Conservation (phyloP, 2,888 invertebrate species). For the Platerodrilus igneus region DNA sequence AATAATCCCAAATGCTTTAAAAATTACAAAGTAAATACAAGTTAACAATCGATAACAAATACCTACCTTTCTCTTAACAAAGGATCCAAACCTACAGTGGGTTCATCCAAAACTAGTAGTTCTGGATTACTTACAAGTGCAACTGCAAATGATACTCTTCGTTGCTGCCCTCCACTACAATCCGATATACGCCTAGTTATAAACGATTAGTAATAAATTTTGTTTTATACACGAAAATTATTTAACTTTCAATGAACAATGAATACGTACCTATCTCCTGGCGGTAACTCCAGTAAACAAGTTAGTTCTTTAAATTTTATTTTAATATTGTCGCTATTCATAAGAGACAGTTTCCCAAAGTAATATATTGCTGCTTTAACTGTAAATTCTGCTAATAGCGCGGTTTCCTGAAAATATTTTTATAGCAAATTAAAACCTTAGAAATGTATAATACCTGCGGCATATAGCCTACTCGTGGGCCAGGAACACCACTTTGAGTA, state of each 20-base stretch:
- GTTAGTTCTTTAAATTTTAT: conserved; percentile 64
- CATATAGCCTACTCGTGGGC: conserved; percentile 81
- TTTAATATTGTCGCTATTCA: conserved; percentile 60
- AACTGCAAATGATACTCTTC: conserved; percentile 83
- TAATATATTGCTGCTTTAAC: too few species aligned
- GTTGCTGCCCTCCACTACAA: conserved; percentile 85
- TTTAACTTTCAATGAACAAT: background rate
- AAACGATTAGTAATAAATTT: conserved; percentile 53
- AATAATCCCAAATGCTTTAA: conserved; percentile 85
- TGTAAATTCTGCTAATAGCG: conserved; percentile 50
- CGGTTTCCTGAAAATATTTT: background rate
- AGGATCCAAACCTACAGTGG: conserved; percentile 89
- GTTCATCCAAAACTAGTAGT: conserved; percentile 84
- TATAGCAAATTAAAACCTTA: background rate
- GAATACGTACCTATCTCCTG: conserved; percentile 52
- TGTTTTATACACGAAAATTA: background rate
- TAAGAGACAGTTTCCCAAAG: conserved; percentile 81
- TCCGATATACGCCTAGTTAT: too few species aligned
- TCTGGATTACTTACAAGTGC: conserved; percentile 86
- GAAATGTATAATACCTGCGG: conserved; percentile 75
- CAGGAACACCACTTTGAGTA: conserved; percentile 68
- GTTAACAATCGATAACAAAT: too few species aligned
- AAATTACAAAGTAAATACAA: too few species aligned
- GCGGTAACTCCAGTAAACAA: conserved; percentile 73
- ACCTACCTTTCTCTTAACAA: conserved; percentile 79